phyloP scores from a whole-genome alignment of 2,113 vertebrate species.

The Tylochromis polylepis region DNA sequence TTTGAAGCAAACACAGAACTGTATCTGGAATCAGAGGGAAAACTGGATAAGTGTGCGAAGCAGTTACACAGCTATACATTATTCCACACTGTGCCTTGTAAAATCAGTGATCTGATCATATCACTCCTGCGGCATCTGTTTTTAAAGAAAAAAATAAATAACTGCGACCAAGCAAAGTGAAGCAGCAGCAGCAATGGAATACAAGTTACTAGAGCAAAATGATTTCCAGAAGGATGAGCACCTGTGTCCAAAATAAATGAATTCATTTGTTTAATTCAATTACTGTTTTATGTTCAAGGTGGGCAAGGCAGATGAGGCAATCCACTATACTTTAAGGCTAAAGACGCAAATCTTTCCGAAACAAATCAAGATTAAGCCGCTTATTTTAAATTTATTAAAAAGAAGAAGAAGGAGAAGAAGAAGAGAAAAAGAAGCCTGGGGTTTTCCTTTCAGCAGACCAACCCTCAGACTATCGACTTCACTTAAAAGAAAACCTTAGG shows the following conservation, averaged over 20 bases:
- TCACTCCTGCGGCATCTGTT: conserved; percentile 3
- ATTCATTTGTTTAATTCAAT: conserved; percentile 15
- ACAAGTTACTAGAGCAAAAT: conserved; percentile 25
- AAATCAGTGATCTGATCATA: conserved; percentile 9
- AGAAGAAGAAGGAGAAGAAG: background rate
- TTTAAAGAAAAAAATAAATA: background rate
- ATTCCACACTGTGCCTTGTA: conserved; percentile 14
- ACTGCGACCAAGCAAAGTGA: background rate
- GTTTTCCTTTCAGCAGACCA: background rate
- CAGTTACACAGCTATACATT: conserved; percentile 15
- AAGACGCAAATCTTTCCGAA: background rate
- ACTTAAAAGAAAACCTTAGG: conserved; percentile 42
- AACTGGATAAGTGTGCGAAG: background rate
- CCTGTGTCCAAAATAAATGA: conserved; percentile 2
- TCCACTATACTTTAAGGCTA: background rate
- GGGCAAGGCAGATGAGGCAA: background rate
- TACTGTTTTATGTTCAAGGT: conserved; percentile 1
- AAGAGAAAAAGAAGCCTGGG: background rate
- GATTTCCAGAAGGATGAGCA: conserved; percentile 12
- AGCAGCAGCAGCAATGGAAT: background rate
- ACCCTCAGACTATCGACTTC: background rate
- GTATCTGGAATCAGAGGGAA: conserved; percentile 1
- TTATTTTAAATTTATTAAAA: background rate
- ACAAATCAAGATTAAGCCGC: conserved; percentile 14
- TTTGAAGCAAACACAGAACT: background rate